Evolutionary conservation across 2,888 invertebrate genomes (phyloP).

Genomic region (Drosophila helvetica): DNA sequence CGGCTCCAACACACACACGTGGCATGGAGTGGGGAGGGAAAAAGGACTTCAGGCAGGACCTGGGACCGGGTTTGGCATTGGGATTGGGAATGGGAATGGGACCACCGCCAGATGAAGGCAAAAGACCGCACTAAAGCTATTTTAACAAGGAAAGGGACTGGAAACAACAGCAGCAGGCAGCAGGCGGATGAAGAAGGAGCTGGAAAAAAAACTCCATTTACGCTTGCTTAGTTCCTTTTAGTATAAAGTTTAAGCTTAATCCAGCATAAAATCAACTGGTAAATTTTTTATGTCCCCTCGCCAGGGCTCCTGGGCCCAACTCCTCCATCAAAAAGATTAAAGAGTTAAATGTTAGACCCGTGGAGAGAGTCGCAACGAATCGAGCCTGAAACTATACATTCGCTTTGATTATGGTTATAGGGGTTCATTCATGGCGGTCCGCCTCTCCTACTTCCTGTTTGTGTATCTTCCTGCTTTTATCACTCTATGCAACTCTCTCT

Average conservation of each 20-base stretch:
- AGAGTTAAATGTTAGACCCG: conserved; percentile 75
- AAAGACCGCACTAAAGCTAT: conserved; percentile 68
- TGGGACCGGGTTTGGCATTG: conserved; percentile 4
- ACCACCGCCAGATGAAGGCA: conserved; percentile 47
- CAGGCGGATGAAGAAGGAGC: conserved; percentile 16
- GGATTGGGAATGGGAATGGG: too few relatives aligned
- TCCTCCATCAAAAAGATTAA: conserved; percentile 59
- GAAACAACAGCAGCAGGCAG: conserved; percentile 33
- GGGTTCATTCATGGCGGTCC: conserved; percentile 28
- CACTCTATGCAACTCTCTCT: conserved; percentile 20
- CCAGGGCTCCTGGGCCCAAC: conserved; percentile 38
- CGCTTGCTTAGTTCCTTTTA: conserved; percentile 81
- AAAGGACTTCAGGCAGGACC: conserved; percentile 48
- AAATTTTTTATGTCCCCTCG: conserved; percentile 74
- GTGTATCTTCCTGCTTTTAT: conserved; percentile 12
- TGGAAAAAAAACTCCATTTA: conserved; percentile 61
- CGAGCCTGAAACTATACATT: conserved; percentile 44
- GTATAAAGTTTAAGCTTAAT: conserved; percentile 81
- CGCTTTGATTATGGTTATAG: conserved; percentile 66
- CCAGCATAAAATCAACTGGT: conserved; percentile 81
- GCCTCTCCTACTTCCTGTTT: background rate
- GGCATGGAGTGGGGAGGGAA: conserved; percentile 3
- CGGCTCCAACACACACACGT: conserved; percentile 9
- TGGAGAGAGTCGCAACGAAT: conserved; percentile 6
- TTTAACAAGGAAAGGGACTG: conserved; percentile 76